Conservation (phyloP, 2,888 invertebrate species). For the Villa cingulata region DNA sequence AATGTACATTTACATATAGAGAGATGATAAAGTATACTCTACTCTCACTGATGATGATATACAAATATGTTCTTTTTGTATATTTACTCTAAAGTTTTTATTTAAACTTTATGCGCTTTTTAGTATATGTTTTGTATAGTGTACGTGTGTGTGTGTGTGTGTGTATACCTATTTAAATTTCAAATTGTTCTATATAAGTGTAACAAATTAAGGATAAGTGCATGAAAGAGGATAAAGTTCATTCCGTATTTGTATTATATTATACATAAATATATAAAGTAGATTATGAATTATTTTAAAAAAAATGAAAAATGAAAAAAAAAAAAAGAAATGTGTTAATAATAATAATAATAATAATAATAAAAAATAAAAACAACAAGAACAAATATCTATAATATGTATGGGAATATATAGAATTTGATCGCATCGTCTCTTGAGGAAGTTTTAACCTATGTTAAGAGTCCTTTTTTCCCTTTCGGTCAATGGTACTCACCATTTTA, state of each 20-base stretch:
- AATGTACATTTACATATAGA: too few relatives aligned
- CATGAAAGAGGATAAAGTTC: neutral
- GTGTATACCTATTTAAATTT: neutral
- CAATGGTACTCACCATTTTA: neutral
- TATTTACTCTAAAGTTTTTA: too few relatives aligned
- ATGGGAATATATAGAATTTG: neutral
- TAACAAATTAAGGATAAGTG: neutral
- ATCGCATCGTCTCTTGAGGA: neutral
- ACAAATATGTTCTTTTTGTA: too few relatives aligned
- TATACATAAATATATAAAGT: neutral
- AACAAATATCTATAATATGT: too few relatives aligned
- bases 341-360: neutral
- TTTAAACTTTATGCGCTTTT: too few relatives aligned
- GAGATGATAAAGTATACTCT: too few relatives aligned
- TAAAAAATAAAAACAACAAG: too few relatives aligned
- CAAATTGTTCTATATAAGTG: neutral
- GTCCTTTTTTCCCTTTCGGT: neutral
- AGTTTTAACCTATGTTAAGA: neutral
- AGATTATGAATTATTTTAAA: neutral
- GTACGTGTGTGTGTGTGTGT: too few relatives aligned
- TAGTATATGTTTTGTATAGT: too few relatives aligned
- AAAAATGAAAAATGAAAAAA: too few relatives aligned
- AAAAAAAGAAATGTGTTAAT: neutral
- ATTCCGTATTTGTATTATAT: neutral
- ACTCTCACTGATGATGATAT: too few relatives aligned